These are phyloP conservation scores for Coracias cyanogaster DNA, from an alignment of 2,797 vertebrate species.

Conservation along the genomic window DNA sequence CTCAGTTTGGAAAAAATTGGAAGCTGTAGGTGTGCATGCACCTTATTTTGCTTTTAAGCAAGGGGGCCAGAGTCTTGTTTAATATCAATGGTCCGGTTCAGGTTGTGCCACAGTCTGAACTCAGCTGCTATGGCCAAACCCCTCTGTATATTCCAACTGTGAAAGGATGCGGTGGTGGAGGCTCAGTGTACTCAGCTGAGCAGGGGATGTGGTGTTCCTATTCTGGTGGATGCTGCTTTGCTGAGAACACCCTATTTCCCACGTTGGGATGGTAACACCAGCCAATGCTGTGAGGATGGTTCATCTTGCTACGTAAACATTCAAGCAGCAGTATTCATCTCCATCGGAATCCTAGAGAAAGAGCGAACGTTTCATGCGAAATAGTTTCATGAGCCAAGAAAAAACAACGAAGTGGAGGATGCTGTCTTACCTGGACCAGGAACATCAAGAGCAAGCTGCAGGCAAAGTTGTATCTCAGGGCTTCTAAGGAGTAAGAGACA, in stretches of 20 bases:
- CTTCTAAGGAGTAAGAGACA: neutral
- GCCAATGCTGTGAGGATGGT: neutral
- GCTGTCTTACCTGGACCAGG: neutral
- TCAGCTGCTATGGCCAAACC: neutral
- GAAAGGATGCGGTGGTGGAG: neutral
- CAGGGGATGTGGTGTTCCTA: fast-evolving
- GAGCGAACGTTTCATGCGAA: neutral
- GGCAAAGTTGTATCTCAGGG: neutral
- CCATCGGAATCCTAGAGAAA: neutral
- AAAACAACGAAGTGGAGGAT: fast-evolving
- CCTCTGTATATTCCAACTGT: fast-evolving
- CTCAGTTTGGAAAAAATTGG: neutral
- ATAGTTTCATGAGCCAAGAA: neutral
- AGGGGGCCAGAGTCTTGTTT: neutral
- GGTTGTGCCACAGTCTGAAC: neutral
- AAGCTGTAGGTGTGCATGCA: fast-evolving
- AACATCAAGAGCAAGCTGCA: neutral
- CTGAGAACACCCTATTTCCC: neutral
- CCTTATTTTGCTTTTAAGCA: neutral
- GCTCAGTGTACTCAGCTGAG: fast-evolving
- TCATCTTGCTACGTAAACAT: neutral
- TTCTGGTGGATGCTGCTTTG: neutral
- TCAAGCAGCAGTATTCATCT: neutral
- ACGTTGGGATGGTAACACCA: fast-evolving
- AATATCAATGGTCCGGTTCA: fast-evolving